Evolutionary conservation across 2,797 vertebrate genomes (phyloP).

Genomic region (Sebastes trivittatus): DNA sequence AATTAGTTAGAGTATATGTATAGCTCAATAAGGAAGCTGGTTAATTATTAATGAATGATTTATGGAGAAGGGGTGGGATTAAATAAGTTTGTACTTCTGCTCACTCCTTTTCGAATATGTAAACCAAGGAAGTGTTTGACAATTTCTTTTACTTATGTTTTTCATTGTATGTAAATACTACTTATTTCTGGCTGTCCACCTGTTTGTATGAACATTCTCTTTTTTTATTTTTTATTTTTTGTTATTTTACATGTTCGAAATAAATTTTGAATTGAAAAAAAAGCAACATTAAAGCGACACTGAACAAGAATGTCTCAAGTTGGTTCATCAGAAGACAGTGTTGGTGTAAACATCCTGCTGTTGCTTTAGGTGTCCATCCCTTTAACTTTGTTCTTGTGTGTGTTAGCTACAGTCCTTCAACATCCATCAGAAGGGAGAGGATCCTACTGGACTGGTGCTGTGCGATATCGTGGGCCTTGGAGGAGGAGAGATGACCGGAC

Average conservation of each 20-base stretch:
- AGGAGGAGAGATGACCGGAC: constrained; percentile 54
- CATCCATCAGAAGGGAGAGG: constrained; percentile 45
- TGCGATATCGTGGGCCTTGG: constrained; percentile 77
- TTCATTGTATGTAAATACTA: too few species aligned
- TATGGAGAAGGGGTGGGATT: too few species aligned
- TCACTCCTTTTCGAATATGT: too few species aligned
- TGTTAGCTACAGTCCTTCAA: constrained; percentile 73
- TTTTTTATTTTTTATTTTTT: too few species aligned
- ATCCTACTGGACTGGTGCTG: constrained; percentile 57
- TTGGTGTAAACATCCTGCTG: neutral
- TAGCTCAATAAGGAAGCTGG: rapidly evolving
- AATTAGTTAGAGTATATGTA: too few species aligned
- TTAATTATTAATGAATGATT: too few species aligned
- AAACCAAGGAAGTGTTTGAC: too few species aligned
- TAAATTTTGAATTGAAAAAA: neutral
- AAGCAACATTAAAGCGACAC: neutral
- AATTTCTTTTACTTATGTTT: too few species aligned
- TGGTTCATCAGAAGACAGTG: neutral
- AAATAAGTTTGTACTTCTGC: too few species aligned
- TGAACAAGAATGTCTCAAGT: neutral
- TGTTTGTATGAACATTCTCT: too few species aligned
- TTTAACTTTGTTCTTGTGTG: neutral
- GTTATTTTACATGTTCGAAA: too few species aligned
- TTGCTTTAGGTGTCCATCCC: neutral
- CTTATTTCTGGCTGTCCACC: too few species aligned